Evolutionary conservation across 2,113 vertebrate species (phyloP).

Genomic region (Chaetodon trifascialis): DNA sequence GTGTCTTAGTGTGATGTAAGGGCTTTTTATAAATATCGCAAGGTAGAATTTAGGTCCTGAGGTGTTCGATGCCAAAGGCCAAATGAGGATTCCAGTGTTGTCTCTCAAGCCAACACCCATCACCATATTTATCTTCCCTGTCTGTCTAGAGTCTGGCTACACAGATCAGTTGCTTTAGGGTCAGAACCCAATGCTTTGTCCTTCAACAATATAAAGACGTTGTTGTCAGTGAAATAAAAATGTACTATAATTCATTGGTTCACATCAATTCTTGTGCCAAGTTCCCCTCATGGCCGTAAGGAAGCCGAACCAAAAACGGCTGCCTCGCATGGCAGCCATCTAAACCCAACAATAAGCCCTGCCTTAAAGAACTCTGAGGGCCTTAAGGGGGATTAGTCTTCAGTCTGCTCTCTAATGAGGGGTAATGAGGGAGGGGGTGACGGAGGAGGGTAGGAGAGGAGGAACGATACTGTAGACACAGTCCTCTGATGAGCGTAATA

Average conservation of each 20-base stretch:
- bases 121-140: not conserved
- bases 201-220: not conserved
- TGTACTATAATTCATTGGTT: not conserved
- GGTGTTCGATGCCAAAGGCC: not conserved
- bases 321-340: not conserved
- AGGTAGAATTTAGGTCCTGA: not conserved
- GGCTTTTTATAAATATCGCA: not conserved
- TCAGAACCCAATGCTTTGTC: not conserved
- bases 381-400: slow-evolving; percentile 66
- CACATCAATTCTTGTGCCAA: not conserved
- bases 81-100: not conserved
- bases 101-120: not conserved
- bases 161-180: not conserved
- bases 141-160: not conserved
- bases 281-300: not conserved
- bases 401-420: slow-evolving; percentile 64
- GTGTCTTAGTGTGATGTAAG: not conserved
- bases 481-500: slow-evolving; percentile 52
- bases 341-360: slow-evolving; percentile 49
- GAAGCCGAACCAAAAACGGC: slow-evolving; percentile 56
- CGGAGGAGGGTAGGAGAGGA: slow-evolving; percentile 14
- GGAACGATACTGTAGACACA: slow-evolving; percentile 47
- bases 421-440: slow-evolving; percentile 45
- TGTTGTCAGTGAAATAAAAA: slow-evolving; percentile 55
- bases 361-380: slow-evolving; percentile 52